Evolutionary conservation across 1,140 invertebrate species (phyloP), one percentile per base, ranked within the genome.

Genomic region (Metaphire vulgaris): DNA sequence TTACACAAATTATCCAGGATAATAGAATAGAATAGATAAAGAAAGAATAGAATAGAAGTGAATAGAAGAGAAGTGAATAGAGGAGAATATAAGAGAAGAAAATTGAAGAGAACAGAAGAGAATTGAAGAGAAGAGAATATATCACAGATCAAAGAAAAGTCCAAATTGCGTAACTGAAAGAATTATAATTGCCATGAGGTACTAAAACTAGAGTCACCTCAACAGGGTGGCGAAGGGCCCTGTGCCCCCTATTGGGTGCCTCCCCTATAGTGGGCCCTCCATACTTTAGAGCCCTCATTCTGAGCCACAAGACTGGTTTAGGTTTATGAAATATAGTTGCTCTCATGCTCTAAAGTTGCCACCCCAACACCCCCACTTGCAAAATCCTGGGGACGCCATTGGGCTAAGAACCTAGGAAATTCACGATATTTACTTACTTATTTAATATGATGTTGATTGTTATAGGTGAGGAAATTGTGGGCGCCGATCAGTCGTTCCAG

Each of bases 401-500:
- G 56, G n/a, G 56, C 14, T 65, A 65, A 14, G 56, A 56, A 56
- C 34, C 28, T 76, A 77, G n/a, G 31, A 72, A 70, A 56, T 66
- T 72, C 15, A 67, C 28, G 29, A 77, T 29, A 68, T 56, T 28
- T 65, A 16, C 56, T 67, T 32, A 1, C 21, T 31, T 77, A 1
- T 30, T 33, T 77, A 1, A 16, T 78, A 21, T 21, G 34, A 15
- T 74, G 33, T 72, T 74, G 84, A 85, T n/a, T n/a, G n/a, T n/a
- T n/a, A 30, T 82, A 95, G 93, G 91, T 83, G 93, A 95, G 85
- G 94, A 96, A 83, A 92, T 92, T 73, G 90, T 94, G 82, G 88
- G 94, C 69, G 93, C 92, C 77, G 94, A 97, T 84, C 93, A 96
- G 82, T 93, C 93, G 0, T 96, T 96, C 85, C 89, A 93, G 75